These are phyloP conservation scores for Drosophila grimshawi DNA, from an alignment of 1,140 invertebrate genomes.

Conservation along the genomic window DNA sequence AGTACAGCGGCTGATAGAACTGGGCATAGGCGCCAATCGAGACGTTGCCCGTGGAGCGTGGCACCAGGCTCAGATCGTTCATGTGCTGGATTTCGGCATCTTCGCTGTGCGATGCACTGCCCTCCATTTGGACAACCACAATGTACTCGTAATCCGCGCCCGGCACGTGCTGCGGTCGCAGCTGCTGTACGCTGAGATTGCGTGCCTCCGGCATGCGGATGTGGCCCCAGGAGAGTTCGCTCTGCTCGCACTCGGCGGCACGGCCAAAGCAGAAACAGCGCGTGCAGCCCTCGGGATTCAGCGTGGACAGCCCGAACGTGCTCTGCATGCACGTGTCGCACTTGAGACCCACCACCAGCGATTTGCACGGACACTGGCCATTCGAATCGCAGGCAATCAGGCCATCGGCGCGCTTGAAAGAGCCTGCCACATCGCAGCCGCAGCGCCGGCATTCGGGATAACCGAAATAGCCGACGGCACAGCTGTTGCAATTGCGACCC, in stretches of 20 bases:
- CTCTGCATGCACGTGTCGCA: constrained; percentile 94
- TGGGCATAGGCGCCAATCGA: constrained; percentile 88
- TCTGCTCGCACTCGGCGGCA: constrained; percentile 90
- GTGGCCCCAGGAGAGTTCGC: constrained; percentile 91
- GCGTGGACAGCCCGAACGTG: constrained; percentile 91
- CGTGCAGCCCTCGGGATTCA: constrained; percentile 92
- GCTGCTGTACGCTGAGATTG: constrained; percentile 86
- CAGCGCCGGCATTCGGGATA: constrained; percentile 95
- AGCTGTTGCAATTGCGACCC: constrained; percentile 92
- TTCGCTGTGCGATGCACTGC: constrained; percentile 62
- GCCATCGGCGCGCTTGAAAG: constrained; percentile 86
- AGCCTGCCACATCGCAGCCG: constrained; percentile 90
- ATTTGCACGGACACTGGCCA: constrained; percentile 95
- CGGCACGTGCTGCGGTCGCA: constrained; percentile 59
- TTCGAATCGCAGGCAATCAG: constrained; percentile 90
- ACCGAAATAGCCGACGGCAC: constrained; percentile 93
- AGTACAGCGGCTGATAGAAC: constrained; percentile 93
- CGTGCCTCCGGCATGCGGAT: constrained; percentile 87
- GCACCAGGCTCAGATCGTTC: constrained; percentile 85
- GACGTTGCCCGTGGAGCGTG: constrained; percentile 86
- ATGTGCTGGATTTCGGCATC: constrained; percentile 84
- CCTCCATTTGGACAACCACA: constrained; percentile 75
- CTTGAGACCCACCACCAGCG: constrained; percentile 87
- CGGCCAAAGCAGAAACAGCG: constrained; percentile 96
- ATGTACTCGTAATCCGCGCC: constrained; percentile 81